Percentiles rank a stretch among this genome's conserved stretches.
Evolutionary conservation across 1,140 invertebrate genomes (phyloP).

Genomic region (Leptinotarsa defecta): DNA sequence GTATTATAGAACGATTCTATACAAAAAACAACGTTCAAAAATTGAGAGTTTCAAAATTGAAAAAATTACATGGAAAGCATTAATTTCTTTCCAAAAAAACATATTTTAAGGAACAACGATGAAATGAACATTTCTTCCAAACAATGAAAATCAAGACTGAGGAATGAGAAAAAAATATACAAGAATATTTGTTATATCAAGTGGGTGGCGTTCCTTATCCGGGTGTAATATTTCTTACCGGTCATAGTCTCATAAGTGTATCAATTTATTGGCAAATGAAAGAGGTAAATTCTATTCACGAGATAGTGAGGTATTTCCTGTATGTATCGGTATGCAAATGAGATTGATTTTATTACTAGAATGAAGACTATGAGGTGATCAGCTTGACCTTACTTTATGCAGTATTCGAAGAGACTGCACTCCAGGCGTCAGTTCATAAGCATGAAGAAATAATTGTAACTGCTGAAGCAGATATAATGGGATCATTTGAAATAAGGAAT

Average conservation of each 20-base stretch:
- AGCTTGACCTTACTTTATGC: neutral
- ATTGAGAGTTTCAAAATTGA: too few relatives aligned
- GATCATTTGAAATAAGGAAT: too few relatives aligned
- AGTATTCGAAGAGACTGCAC: neutral
- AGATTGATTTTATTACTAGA: neutral
- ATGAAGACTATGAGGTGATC: conserved; percentile 3
- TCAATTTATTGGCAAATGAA: neutral
- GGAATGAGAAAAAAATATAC: too few relatives aligned
- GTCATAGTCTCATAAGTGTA: conserved; percentile 5
- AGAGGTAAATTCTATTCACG: neutral
- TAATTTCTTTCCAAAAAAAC: too few relatives aligned
- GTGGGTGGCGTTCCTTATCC: conserved; percentile 1
- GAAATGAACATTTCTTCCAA: too few relatives aligned
- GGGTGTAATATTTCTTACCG: neutral
- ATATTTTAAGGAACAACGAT: too few relatives aligned
- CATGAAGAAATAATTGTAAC: neutral
- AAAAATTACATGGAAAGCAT: too few relatives aligned
- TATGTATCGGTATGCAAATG: conserved; percentile 8
- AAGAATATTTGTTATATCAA: neutral
- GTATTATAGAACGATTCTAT: too few relatives aligned
- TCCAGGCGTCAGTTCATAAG: neutral
- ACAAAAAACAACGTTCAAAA: too few relatives aligned
- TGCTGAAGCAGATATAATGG: neutral
- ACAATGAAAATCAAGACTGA: too few relatives aligned
- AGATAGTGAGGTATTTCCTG: conserved; percentile 8